phyloP scores from a whole-genome alignment of 35 echinoderm and acorn worm species.

The Lytechinus pictus region DNA sequence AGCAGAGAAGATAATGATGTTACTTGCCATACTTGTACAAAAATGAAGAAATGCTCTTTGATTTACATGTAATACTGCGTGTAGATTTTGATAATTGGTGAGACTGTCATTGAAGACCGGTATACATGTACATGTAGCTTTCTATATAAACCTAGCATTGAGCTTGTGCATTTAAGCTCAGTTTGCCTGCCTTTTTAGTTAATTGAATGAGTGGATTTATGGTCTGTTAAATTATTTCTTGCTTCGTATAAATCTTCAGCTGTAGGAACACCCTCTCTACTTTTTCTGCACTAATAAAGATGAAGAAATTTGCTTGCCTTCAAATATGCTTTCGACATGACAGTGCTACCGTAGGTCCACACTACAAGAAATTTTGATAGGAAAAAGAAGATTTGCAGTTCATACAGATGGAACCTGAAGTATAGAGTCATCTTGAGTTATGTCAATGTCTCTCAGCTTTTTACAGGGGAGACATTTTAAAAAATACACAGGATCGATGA shows the following conservation, averaged over 20 bases:
- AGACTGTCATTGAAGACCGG: neutral
- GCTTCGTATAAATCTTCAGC: neutral
- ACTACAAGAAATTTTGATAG: too few relatives aligned
- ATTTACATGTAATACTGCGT: neutral
- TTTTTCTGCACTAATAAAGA: neutral
- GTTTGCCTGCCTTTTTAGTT: constrained; percentile 1
- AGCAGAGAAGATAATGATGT: neutral
- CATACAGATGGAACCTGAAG: too few relatives aligned
- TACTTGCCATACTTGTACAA: too few relatives aligned
- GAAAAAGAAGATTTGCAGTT: too few relatives aligned
- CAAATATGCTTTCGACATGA: too few relatives aligned
- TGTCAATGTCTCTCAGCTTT: too few relatives aligned
- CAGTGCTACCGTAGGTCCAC: too few relatives aligned
- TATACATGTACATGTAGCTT: neutral
- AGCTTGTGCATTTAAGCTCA: neutral
- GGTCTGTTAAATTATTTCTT: neutral
- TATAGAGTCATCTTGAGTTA: too few relatives aligned
- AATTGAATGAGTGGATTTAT: constrained; percentile 20
- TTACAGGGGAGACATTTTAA: too few relatives aligned
- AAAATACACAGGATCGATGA: too few relatives aligned
- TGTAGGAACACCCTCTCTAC: neutral
- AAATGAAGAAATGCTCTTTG: neutral
- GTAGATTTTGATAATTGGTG: neutral
- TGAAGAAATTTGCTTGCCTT: too few relatives aligned
- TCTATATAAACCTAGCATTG: neutral